phyloP scores from a whole-genome alignment of 2,797 vertebrate species.

The Sebastes nivosus region DNA sequence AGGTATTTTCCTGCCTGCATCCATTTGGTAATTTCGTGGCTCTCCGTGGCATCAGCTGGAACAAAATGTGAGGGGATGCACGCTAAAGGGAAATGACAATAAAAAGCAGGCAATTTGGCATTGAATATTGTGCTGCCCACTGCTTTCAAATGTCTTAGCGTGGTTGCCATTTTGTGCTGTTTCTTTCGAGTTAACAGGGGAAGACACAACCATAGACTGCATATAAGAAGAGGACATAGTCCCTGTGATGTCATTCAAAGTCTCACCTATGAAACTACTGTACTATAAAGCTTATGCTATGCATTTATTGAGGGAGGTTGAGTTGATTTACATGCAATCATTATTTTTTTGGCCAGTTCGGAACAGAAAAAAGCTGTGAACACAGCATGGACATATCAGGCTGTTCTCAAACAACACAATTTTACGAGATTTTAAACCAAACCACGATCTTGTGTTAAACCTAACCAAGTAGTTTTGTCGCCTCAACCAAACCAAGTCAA shows the following conservation, averaged over 20 bases:
- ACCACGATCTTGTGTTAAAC: no score
- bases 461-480: no score
- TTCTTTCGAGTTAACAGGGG: neutral
- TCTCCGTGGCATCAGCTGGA: constrained; percentile 24
- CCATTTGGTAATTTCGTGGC: constrained; percentile 51
- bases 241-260: no score
- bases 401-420: no score
- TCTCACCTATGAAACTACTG: no score
- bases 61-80: constrained; percentile 8
- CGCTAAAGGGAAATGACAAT: constrained; percentile 41
- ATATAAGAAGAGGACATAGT: no score
- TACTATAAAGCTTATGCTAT: no score
- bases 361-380: neutral
- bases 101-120: constrained; percentile 51
- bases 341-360: neutral
- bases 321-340: neutral
- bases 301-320: neutral
- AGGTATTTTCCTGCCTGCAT: constrained; percentile 38
- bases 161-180: neutral
- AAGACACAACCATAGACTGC: neutral
- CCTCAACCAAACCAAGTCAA: no score
- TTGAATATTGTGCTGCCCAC: constrained; percentile 6
- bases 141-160: neutral
- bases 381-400: neutral
- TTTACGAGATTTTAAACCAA: no score